Percentiles rank a stretch among this genome's conserved stretches.
Evolutionary conservation across 2,888 invertebrate genomes (phyloP).

Genomic region (Tipula unca): DNA sequence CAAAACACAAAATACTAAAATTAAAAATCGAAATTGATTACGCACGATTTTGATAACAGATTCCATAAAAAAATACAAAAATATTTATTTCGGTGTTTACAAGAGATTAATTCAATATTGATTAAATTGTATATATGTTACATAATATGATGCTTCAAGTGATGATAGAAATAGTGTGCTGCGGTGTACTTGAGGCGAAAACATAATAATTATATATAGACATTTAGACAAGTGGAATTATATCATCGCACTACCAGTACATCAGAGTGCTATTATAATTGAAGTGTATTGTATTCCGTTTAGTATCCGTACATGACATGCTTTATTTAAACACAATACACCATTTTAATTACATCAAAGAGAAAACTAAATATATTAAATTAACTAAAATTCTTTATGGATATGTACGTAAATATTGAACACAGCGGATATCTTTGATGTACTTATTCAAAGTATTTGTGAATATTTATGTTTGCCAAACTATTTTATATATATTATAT

Average conservation of each 20-base stretch:
- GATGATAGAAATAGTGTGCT: not conserved
- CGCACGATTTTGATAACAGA: not conserved
- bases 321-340: not conserved
- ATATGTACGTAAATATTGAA: not conserved
- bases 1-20: not conserved
- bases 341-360: not conserved
- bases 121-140: not conserved
- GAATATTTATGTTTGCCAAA: not conserved
- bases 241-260: not conserved
- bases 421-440: not conserved
- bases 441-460: not conserved
- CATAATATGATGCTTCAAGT: not conserved
- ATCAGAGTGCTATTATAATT: not conserved
- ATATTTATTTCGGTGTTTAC: not conserved
- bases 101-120: not conserved
- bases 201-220: not conserved
- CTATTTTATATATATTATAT: not conserved
- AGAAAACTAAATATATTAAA: not conserved
- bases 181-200: not conserved
- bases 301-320: not conserved
- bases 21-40: not conserved
- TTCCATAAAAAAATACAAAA: not conserved
- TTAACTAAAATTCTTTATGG: not conserved
- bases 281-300: not conserved
- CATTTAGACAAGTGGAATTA: not conserved